Evolutionary conservation across 2,888 invertebrate species (phyloP), one percentile per base, ranked within the genome.

Genomic region (Antitype chi): DNA sequence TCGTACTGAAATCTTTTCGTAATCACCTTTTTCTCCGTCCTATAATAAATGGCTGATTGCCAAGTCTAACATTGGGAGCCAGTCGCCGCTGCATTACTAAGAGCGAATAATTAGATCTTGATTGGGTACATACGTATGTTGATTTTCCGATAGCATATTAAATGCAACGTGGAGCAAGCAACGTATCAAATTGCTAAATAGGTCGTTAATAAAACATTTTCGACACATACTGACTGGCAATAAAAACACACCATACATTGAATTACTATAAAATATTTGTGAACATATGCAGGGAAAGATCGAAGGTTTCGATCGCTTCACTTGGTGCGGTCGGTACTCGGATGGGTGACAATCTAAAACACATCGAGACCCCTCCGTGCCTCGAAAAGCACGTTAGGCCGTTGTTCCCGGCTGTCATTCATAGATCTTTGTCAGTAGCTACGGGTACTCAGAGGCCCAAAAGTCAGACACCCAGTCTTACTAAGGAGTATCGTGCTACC

Each of bases 41-140:
- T 47, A 57, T 52, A 49, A 55, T 53, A 49, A 25, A 47, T 82
- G 73, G 82, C 73, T 13, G 32, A 74, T 25, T 13, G 78, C 82
- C 81, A 82, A 82, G 38, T 49, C 38, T 52, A 43, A 20, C 11
- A 69, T 76, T 63, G 1, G 52, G n/a, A 55, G 13, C 23, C 60
- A 7, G 66, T 66, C 52, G 52, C 2, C 43, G 81, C 49, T 53
- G 78, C 81, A 82, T 82, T 81, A 81, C 66, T 59, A 64, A 5
- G 13, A 72, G 17, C 53, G 55, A 72, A 60, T 64, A 71, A 81
- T 76, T 66, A 64, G 55, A 68, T 67, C 52, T 43, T 17, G 57
- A 82, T 70, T 60, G n/a, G n/a, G n/a, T n/a, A 60, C 32, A 11
- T 13, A 59, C 15, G 43, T 55, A 25, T 13, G 23, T 25, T 8